Percentiles rank a stretch among this genome's conserved stretches.
Conservation (phyloP, 2,888 invertebrate species). For the Alsophila aescularia region DNA sequence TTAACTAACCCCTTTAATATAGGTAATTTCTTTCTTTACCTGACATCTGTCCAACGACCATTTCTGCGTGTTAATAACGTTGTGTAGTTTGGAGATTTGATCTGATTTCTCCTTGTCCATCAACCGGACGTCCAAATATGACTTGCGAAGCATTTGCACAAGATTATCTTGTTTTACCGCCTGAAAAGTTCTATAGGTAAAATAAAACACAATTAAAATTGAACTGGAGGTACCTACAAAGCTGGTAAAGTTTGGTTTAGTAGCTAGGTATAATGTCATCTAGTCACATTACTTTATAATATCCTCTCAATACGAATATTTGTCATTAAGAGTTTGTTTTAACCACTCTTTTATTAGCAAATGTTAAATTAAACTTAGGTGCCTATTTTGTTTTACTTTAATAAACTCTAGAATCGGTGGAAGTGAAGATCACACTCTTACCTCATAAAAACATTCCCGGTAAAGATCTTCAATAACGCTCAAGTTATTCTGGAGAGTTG, state of each 20-base stretch:
- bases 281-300: too few relatives aligned
- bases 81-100: slow-evolving; percentile 55
- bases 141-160: slow-evolving; percentile 66
- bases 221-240: too few relatives aligned
- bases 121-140: slow-evolving; percentile 61
- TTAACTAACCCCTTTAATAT: too few relatives aligned
- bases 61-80: slow-evolving; percentile 56
- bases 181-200: too few relatives aligned
- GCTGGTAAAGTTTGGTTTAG: too few relatives aligned
- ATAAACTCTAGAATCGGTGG: not conserved
- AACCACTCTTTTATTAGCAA: too few relatives aligned
- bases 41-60: slow-evolving; percentile 62
- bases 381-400: too few relatives aligned
- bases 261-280: too few relatives aligned
- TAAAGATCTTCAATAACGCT: slow-evolving; percentile 72
- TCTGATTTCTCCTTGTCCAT: slow-evolving; percentile 59
- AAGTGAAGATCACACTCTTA: slow-evolving; percentile 41
- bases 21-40: slow-evolving; percentile 40
- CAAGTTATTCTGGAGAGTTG: slow-evolving; percentile 62
- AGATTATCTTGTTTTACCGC: slow-evolving; percentile 71
- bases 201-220: too few relatives aligned
- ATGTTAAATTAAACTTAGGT: too few relatives aligned
- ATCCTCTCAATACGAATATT: too few relatives aligned
- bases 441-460: slow-evolving; percentile 76
- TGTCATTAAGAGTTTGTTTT: too few relatives aligned